Conservation (phyloP, 2,888 invertebrate genomes). For the Cephus pygmeus region DNA sequence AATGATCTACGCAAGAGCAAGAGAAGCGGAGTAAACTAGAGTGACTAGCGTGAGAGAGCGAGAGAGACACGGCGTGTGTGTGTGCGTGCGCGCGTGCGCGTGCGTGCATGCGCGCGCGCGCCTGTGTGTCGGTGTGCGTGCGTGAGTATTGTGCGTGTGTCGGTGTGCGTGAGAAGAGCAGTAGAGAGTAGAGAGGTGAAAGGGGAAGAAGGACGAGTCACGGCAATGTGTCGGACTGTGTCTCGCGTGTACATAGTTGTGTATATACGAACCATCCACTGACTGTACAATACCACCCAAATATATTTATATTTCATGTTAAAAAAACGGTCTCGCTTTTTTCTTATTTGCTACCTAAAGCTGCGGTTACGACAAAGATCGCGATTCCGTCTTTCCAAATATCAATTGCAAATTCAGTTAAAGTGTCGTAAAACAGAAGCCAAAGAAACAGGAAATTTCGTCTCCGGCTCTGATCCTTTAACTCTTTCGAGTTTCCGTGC, state of each 20-base stretch:
- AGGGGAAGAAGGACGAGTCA: not conserved
- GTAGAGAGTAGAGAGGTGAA: not conserved
- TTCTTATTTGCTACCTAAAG: constrained; percentile 5
- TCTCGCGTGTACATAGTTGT: constrained; percentile 29
- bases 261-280: constrained; percentile 53
- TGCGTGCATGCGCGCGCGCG: not conserved
- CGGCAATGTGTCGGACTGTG: constrained; percentile 5
- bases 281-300: constrained; percentile 61
- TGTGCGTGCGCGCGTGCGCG: not conserved
- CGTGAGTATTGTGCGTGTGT: not conserved
- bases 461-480: no score
- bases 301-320: constrained; percentile 62
- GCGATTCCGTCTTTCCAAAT: no score
- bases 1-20: not conserved
- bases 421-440: no score
- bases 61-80: not conserved
- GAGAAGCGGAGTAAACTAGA: not conserved
- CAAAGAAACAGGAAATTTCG: no score
- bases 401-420: no score
- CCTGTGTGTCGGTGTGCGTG: not conserved
- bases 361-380: not conserved
- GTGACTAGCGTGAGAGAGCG: not conserved
- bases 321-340: constrained; percentile 28
- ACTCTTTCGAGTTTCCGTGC: no score
- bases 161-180: constrained; percentile 5